Base-by-base conservation (phyloP, 2,113 vertebrate genomes). In the Saguinus midas region DNA sequence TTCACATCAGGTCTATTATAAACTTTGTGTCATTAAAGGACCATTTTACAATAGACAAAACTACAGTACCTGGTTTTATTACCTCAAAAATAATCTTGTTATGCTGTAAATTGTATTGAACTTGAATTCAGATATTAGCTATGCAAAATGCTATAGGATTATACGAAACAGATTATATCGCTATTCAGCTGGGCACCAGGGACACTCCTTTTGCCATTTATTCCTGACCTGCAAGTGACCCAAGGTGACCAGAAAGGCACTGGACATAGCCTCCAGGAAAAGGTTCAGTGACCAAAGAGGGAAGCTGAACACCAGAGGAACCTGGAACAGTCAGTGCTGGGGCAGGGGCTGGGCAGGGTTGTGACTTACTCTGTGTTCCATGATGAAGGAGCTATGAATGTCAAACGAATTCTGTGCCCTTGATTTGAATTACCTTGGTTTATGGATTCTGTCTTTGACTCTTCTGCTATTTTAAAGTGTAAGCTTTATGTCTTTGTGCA, bases 61-160 rank as follows among this genome's bases (percentile, higher is more conserved):
- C 32, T 58, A 58, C 25, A 89, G 73, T 70, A 80, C 1, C 17
- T 57, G 43, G 55, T 85, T 94, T 64, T 52, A 52, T 87, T 70
- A 50, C 18, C 29, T 78, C 57, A 55, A 78, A 91, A 84, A 90
- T 61, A 64, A 83, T 94, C 85, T 96, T 70, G 35, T 37, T 87
- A 89, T 86, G 43, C 50, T 94, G 29, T 91, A 64, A 79, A 89
- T 89, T 97, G 32, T 88, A 75, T 32, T 66, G 78, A 87, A 76
- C 35, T 61, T 95, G 85, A 84, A 88, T 91, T 86, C 72, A 96
- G 48, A 35, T 23, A 52, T 61, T 52, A 83, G 57, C n/a, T 48
- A 75, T 72, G 79, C 57, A n/a, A 73, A 78, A 20, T 70, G 23
- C 25, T 85, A 37, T 11, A 5, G 52, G 11, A n/a, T 55, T 94